Percentiles rank a stretch among this genome's conserved stretches.
These are phyloP conservation scores for Lapara coniferarum DNA, from an alignment of 2,888 invertebrate species.

Conservation along the genomic window DNA sequence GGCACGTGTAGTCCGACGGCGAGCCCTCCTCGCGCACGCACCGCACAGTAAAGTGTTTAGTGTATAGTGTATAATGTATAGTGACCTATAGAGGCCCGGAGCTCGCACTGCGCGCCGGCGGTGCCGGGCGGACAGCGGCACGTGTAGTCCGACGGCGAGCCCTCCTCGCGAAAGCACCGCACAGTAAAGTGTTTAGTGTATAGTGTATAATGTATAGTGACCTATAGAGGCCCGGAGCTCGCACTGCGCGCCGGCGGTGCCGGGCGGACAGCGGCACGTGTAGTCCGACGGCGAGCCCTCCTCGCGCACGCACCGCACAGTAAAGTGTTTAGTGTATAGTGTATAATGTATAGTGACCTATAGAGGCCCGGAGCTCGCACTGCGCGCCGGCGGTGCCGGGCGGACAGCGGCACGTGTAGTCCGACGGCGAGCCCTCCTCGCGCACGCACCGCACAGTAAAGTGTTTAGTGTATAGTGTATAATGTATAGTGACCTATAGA, in stretches of 20 bases:
- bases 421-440: slow-evolving; percentile 86
- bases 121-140: slow-evolving; percentile 96
- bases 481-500: slow-evolving; percentile 36
- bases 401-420: slow-evolving; percentile 95
- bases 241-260: slow-evolving; percentile 96
- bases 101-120: slow-evolving; percentile 96
- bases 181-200: no score
- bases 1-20: slow-evolving; percentile 92
- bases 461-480: no score
- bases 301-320: slow-evolving; percentile 90
- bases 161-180: slow-evolving; percentile 89
- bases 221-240: slow-evolving; percentile 83
- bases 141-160: slow-evolving; percentile 89
- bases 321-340: no score
- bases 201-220: neutral
- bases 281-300: slow-evolving; percentile 89
- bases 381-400: slow-evolving; percentile 95
- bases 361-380: slow-evolving; percentile 88
- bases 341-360: neutral
- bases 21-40: slow-evolving; percentile 89
- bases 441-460: slow-evolving; percentile 92
- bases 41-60: no score
- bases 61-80: neutral
- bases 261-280: slow-evolving; percentile 94
- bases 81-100: slow-evolving; percentile 56